Evolutionary conservation across 1,140 invertebrate species (phyloP).

Genomic region (Drosophila nikananu): DNA sequence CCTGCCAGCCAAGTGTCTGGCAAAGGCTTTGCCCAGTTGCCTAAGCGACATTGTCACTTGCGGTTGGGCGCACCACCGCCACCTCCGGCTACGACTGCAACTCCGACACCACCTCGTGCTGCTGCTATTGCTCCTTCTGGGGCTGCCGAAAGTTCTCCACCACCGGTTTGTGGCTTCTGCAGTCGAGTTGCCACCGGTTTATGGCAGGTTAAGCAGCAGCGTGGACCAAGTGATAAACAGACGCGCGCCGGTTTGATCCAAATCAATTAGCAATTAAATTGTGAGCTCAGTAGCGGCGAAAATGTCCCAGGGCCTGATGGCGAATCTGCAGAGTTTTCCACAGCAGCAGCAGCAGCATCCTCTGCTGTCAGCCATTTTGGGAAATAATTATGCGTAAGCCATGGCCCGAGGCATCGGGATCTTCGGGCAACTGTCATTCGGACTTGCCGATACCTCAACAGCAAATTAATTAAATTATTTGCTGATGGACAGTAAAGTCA

Average conservation of each 20-base stretch:
- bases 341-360: conserved; percentile 60
- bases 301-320: conserved; percentile 64
- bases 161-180: conserved; percentile 34
- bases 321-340: conserved; percentile 46
- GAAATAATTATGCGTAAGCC: conserved; percentile 78
- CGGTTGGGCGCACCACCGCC: conserved; percentile 65
- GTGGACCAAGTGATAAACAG: conserved; percentile 36
- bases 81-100: conserved; percentile 9
- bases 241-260: conserved; percentile 18
- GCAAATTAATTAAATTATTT: conserved; percentile 7
- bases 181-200: conserved; percentile 29
- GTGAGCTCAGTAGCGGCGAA: conserved; percentile 53
- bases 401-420: not conserved
- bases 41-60: conserved; percentile 79
- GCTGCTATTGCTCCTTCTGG: conserved; percentile 12
- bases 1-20: conserved; percentile 51
- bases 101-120: not conserved
- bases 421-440: conserved; percentile 5
- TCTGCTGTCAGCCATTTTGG: conserved; percentile 69
- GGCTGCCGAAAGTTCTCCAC: not conserved
- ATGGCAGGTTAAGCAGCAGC: conserved; percentile 19
- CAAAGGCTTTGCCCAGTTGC: conserved; percentile 60
- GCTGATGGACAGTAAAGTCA: not conserved
- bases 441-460: conserved; percentile 7
- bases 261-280: conserved; percentile 82